A percentile compares a stretch with the other conserved stretches of the same genome.
Evolutionary conservation across 2,113 vertebrate genomes (phyloP).

Genomic region (Laticauda colubrina): DNA sequence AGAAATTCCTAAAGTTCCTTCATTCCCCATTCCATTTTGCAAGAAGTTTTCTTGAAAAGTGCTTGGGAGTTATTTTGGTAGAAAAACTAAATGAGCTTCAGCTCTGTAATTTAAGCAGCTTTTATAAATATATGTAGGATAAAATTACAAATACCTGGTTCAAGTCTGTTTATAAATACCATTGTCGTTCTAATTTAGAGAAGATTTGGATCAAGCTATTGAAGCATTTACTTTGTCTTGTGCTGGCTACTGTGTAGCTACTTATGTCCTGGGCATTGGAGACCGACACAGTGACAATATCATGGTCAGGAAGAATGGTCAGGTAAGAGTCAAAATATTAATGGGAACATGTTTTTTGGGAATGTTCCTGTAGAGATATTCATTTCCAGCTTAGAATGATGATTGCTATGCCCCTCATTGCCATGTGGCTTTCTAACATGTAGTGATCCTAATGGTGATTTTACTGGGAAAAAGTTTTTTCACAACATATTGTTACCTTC

Average conservation of each 20-base stretch:
- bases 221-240: conserved; percentile 98
- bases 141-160: neutral
- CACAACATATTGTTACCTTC: neutral
- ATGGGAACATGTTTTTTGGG: neutral
- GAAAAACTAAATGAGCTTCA: neutral
- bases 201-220: conserved; percentile 92
- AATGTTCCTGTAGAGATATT: neutral
- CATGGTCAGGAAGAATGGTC: conserved; percentile 97
- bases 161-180: neutral
- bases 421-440: neutral
- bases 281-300: conserved; percentile 99
- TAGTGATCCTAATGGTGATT: neutral
- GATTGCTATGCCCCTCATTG: neutral
- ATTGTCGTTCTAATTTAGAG: conserved; percentile 68
- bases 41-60: neutral
- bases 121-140: neutral
- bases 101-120: conserved; percentile 15
- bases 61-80: neutral
- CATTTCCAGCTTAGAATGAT: neutral
- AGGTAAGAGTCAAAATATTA: conserved; percentile 72
- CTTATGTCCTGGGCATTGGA: conserved; percentile 95
- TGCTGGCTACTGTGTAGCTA: conserved; percentile 99
- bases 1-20: neutral
- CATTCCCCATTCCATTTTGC: neutral
- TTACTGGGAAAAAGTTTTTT: neutral